Evolutionary conservation across 2,888 invertebrate species (phyloP), one percentile per base, ranked within the genome.

Genomic region (Eupithecia inturbata): DNA sequence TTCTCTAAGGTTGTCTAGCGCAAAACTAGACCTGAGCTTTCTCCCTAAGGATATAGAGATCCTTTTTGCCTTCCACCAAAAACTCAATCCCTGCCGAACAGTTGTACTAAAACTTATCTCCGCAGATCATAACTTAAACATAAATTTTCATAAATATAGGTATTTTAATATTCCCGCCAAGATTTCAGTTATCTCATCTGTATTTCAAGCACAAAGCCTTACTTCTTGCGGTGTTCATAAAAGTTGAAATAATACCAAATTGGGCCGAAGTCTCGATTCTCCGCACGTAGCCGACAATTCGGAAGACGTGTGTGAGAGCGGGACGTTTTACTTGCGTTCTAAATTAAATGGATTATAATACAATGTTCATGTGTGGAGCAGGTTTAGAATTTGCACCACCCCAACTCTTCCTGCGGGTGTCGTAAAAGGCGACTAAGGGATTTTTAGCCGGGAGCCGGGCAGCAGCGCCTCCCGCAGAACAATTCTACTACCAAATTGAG

Each of bases 231-330:
- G 63, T 57, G 57, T 62, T 67, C 71, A 70, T 45, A 39, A 19
- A 71, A 71, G 33, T 72, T 72, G 53, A 72, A 72, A 72, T 72
- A 26, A 68, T 72, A 68, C 49, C 14, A 63, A 72, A 63, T 16
- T 39, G 41, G 68, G n/a, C 12, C 53, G 16, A 1, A 33, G 7
- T 39, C 22, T 16, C 5, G 64, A 22, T 68, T 69, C 68, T 64
- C 7, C 12, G 64, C 72, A 72, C 68, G 72, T 68, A 41, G 45
- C 28, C n/a, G 67, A 74, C 57, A 45, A 57, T 66, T 66, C 63
- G n/a, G 12, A 64, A 64, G 33, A 64, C 33, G 63, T 33, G 63
- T 33, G 33, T 33, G 12, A 12, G 33, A 64, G 22, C n/a, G 10
- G 57, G 26, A 22, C 26, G 22, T 12, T 57, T 57, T 57, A 26